A percentile compares a stretch with the other conserved stretches of the same genome.
phyloP scores from a whole-genome alignment of 1,140 invertebrate species.

The Bombyx mandarina region DNA sequence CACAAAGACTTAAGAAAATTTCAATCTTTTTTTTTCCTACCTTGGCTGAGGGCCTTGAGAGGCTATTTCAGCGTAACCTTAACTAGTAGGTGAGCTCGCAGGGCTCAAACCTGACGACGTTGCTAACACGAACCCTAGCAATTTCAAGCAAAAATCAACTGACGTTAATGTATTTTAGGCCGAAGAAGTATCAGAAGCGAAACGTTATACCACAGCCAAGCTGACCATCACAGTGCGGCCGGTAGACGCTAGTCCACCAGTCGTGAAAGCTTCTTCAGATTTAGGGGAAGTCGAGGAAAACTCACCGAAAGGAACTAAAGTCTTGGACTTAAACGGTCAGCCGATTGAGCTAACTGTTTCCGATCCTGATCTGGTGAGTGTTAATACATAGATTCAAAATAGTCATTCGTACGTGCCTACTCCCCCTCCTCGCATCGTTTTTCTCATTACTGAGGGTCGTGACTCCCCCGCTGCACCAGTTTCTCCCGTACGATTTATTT shows the following conservation, averaged over 20 bases:
- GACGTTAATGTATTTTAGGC: conserved; percentile 63
- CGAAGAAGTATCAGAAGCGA: conserved; percentile 83
- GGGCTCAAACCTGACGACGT: too few relatives aligned
- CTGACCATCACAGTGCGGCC: conserved; percentile 85
- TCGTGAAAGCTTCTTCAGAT: conserved; percentile 78
- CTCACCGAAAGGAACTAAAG: conserved; percentile 85
- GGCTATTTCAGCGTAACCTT: too few relatives aligned
- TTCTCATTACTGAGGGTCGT: too few relatives aligned
- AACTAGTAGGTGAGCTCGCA: too few relatives aligned
- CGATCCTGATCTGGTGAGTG: conserved; percentile 84
- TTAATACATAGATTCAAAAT: background rate
- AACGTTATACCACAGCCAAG: conserved; percentile 85
- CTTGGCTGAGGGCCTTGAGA: too few relatives aligned
- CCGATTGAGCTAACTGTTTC: conserved; percentile 82
- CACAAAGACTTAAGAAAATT: too few relatives aligned
- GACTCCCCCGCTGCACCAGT: too few relatives aligned
- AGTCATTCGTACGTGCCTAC: background rate
- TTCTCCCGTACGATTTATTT: too few relatives aligned
- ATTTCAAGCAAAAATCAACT: too few relatives aligned
- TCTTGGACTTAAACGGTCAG: conserved; percentile 76
- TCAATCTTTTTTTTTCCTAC: too few relatives aligned
- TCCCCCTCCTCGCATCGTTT: too few relatives aligned
- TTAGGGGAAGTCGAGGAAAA: conserved; percentile 90
- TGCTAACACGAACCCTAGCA: too few relatives aligned
- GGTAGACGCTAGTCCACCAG: conserved; percentile 87